Conservation (phyloP, 2,888 invertebrate species). For the Apamea crenata region DNA sequence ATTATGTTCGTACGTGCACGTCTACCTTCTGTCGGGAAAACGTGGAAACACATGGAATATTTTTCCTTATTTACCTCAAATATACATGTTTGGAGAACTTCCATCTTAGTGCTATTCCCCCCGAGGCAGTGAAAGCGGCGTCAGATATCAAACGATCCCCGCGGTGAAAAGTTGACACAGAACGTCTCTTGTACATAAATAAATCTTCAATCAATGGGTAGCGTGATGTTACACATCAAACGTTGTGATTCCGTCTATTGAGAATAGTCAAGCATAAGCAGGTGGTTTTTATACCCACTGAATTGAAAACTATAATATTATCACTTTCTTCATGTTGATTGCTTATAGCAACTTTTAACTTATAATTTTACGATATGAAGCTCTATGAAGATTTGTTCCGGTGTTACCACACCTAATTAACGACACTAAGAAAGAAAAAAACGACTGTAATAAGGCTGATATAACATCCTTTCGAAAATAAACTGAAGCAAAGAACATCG, state of each 20-base stretch:
- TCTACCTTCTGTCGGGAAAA: slow-evolving; percentile 55
- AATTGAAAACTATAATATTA: neutral
- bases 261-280: neutral
- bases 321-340: neutral
- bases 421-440: neutral
- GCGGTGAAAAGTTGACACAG: slow-evolving; percentile 18
- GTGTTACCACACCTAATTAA: neutral
- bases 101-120: slow-evolving; percentile 32
- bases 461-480: neutral
- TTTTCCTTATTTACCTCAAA: slow-evolving; percentile 44
- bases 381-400: neutral
- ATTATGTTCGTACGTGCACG: slow-evolving; percentile 74
- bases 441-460: no score
- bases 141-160: slow-evolving; percentile 44
- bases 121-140: slow-evolving; percentile 29
- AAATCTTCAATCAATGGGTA: slow-evolving; percentile 36
- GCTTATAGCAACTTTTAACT: neutral
- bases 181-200: slow-evolving; percentile 34
- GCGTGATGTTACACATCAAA: neutral
- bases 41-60: slow-evolving; percentile 22
- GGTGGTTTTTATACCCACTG: neutral
- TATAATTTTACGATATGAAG: neutral
- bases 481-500: neutral
- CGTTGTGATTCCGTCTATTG: neutral
- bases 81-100: slow-evolving; percentile 23